Evolutionary conservation across 1,140 invertebrate species (phyloP).

Genomic region (Asbolus verrucosus): DNA sequence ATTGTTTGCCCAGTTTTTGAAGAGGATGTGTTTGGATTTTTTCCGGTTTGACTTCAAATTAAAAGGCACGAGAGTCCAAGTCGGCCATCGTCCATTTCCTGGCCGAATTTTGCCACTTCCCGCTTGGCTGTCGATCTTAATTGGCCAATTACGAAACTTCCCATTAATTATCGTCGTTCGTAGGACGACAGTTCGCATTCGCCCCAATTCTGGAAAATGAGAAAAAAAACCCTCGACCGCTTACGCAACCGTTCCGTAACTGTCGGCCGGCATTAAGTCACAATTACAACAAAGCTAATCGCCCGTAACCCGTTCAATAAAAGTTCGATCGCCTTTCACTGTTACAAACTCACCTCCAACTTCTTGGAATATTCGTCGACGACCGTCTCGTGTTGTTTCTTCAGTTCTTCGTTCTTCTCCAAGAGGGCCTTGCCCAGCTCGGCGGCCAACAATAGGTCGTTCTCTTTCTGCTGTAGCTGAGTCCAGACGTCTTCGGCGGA

Average conservation of each 20-base stretch:
- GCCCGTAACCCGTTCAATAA: conserved; percentile 15
- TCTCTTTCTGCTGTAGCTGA: conserved; percentile 91
- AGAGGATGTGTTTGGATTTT: too few species aligned
- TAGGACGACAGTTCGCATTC: conserved; percentile 14
- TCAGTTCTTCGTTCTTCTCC: conserved; percentile 94
- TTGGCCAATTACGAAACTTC: conserved; percentile 15
- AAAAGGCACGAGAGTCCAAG: too few species aligned
- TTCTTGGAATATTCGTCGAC: conserved; percentile 92
- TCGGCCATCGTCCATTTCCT: too few species aligned
- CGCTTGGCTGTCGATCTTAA: too few species aligned
- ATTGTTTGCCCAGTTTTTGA: too few species aligned
- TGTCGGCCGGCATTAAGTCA: background rate
- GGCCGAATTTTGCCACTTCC: too few species aligned
- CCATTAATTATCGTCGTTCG: too few species aligned
- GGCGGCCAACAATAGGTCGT: conserved; percentile 91
- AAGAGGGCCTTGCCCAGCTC: conserved; percentile 95
- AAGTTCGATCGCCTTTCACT: conserved; percentile 20
- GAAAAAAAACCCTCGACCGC: conserved; percentile 15
- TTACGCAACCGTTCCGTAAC: conserved; percentile 18
- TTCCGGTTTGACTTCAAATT: too few species aligned
- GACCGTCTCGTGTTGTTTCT: conserved; percentile 85
- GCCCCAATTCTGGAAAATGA: conserved; percentile 12
- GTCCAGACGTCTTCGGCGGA: conserved; percentile 80
- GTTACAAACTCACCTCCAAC: conserved; percentile 82
- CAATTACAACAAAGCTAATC: conserved; percentile 26